phyloP scores from a whole-genome alignment of 2,797 vertebrate genomes.

The Sebastes matsubarae region DNA sequence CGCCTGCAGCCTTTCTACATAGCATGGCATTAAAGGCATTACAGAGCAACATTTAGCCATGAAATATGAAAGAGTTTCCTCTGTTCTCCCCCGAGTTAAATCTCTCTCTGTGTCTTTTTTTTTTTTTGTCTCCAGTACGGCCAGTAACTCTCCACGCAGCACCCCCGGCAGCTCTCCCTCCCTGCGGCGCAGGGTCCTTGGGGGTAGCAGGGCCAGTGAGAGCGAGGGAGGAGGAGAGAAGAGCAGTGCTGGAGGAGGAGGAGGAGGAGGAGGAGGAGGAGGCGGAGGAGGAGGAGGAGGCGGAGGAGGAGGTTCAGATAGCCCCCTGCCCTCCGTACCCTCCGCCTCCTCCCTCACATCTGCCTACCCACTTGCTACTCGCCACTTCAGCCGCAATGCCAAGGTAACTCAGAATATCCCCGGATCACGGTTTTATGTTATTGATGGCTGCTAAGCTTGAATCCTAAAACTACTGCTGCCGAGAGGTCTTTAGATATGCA shows the following conservation, averaged over 20 bases:
- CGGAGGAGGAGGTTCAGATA: constrained; percentile 61
- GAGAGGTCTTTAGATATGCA: background rate
- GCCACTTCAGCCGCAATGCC: constrained; percentile 90
- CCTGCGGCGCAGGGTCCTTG: constrained; percentile 87
- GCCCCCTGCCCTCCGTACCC: constrained; percentile 75
- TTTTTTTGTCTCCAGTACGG: constrained; percentile 78
- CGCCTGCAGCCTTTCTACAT: constrained; percentile 21
- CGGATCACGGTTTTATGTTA: background rate
- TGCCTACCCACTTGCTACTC: constrained; percentile 86
- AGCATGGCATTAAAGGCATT: constrained; percentile 1
- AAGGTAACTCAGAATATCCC: constrained; percentile 78
- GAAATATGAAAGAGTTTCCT: background rate
- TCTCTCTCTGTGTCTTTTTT: background rate
- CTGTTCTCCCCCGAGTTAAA: background rate
- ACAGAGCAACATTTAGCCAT: background rate
- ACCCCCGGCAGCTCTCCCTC: constrained; percentile 92
- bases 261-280: constrained; percentile 1
- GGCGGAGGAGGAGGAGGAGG: constrained; percentile 23
- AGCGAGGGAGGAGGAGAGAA: constrained; percentile 74
- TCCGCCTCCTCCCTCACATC: constrained; percentile 82
- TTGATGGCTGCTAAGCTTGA: background rate
- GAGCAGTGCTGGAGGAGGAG: constrained; percentile 48
- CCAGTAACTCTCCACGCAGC: constrained; percentile 91
- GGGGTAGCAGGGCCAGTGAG: constrained; percentile 82
- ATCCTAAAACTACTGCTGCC: background rate